Evolutionary conservation across 2,797 vertebrate genomes (phyloP), one percentile per base, ranked within the genome.

Genomic region (Danio aesculapii): DNA sequence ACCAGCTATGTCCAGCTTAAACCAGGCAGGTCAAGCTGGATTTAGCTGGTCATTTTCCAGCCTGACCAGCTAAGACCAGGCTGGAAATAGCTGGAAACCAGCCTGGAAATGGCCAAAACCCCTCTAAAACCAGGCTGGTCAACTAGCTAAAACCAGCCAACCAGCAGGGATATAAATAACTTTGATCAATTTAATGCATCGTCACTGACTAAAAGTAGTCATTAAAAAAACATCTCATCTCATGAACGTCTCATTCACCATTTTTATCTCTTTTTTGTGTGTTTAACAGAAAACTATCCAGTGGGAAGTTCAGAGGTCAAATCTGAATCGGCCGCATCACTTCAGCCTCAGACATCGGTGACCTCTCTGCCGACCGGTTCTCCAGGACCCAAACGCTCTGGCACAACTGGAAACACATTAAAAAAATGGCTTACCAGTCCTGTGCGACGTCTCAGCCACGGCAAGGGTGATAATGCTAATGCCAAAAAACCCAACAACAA

Each of bases 381-480:
- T 2, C 96, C 97, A 0, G 97, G 97, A 13, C 96, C 97, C 83
- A 99, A 98, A 71, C 97, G 97, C 61, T 96, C 97, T 0, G 92
- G 96, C 14, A 98, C 98, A 89, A 98, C 97, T 0, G 92, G 96
- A 16, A 98, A 99, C 92, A 98, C 97, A 0, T 91, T 99, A 76
- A 97, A 97, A 81, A 99, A 99, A 77, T 98, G 97, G 98, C 85
- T 99, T 83, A 98, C 96, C 0, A 99, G 97, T 30, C 97, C 98
- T 0, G 97, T 98, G 8, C 95, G 98, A 6, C 94, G 97, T 16
- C 96, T 98, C 75, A 98, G 98, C 90, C 97, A 97, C 0, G 95
- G 97, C 6, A 98, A 97, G 81, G 86, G 95, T 0, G 95, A 96
- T 13, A 93, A 95, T 84, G 59, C 84, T 88, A 92, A 92, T 3